Conservation (phyloP, 2,797 vertebrate genomes). For the Rhadinocentrus ornatus region DNA sequence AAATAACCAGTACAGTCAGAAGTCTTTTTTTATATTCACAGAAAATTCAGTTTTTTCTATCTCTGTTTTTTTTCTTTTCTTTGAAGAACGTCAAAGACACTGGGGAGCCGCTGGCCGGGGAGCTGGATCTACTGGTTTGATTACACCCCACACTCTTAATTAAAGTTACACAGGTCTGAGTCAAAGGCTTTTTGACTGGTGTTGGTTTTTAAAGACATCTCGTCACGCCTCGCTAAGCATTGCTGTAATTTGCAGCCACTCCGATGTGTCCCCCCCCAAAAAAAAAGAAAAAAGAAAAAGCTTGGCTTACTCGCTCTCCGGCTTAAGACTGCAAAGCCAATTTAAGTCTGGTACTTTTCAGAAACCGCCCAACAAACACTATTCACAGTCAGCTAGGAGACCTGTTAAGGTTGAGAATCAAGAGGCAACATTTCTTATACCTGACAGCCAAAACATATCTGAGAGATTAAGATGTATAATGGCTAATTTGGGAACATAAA, state of each 20-base stretch:
- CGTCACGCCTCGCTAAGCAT: conserved; percentile 76
- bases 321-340: conserved; percentile 71
- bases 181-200: conserved; percentile 79
- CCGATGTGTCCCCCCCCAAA: conserved; percentile 68
- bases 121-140: conserved; percentile 75
- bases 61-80: conserved; percentile 44
- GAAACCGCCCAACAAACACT: conserved; percentile 73
- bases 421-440: conserved; percentile 65
- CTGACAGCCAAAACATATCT: conserved; percentile 70
- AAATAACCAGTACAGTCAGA: conserved; percentile 53
- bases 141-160: conserved; percentile 77
- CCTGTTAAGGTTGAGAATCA: conserved; percentile 63
- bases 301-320: conserved; percentile 55
- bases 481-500: conserved; percentile 66
- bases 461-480: conserved; percentile 69
- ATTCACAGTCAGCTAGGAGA: conserved; percentile 72
- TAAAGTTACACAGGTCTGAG: conserved; percentile 79
- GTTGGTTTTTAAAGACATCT: conserved; percentile 81
- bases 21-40: conserved; percentile 58
- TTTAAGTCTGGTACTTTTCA: conserved; percentile 75
- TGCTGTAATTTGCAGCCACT: conserved; percentile 80
- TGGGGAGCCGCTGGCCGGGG: conserved; percentile 64
- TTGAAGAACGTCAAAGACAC: conserved; percentile 62
- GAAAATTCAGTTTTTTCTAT: conserved; percentile 50
- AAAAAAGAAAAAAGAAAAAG: conserved; percentile 40